phyloP scores from a whole-genome alignment of 2,888 invertebrate genomes.

The Parasteatoda lunata region DNA sequence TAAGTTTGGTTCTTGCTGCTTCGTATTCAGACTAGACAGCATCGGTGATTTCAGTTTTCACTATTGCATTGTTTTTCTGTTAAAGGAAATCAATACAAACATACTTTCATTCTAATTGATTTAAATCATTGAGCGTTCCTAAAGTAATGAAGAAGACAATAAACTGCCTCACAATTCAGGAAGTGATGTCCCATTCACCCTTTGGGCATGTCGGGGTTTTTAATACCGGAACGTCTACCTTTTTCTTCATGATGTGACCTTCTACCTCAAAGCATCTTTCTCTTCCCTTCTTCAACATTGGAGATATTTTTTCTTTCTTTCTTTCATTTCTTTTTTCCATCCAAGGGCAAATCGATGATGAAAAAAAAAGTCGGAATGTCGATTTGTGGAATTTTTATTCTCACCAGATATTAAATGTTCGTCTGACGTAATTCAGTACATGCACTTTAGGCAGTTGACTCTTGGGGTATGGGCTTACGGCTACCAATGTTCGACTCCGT shows the following conservation, averaged over 20 bases:
- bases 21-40: too few relatives aligned
- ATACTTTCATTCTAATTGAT: too few relatives aligned
- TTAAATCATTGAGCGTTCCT: not conserved
- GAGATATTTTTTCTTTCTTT: not conserved
- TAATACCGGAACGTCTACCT: conserved; percentile 25
- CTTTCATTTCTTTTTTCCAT: not conserved
- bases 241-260: conserved; percentile 4
- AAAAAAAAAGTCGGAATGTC: not conserved
- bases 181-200: conserved; percentile 6
- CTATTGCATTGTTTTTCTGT: too few relatives aligned
- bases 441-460: too few relatives aligned
- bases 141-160: not conserved
- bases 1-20: too few relatives aligned
- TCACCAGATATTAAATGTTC: too few relatives aligned
- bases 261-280: not conserved
- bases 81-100: too few relatives aligned
- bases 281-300: not conserved
- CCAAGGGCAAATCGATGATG: not conserved
- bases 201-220: conserved; percentile 12
- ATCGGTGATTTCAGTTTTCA: too few relatives aligned
- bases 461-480: too few relatives aligned
- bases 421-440: too few relatives aligned
- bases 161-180: not conserved
- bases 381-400: not conserved
- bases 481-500: too few relatives aligned